phyloP scores from a whole-genome alignment of 35 echinoderm and acorn worm genomes.

The Holothuria glaberrima region DNA sequence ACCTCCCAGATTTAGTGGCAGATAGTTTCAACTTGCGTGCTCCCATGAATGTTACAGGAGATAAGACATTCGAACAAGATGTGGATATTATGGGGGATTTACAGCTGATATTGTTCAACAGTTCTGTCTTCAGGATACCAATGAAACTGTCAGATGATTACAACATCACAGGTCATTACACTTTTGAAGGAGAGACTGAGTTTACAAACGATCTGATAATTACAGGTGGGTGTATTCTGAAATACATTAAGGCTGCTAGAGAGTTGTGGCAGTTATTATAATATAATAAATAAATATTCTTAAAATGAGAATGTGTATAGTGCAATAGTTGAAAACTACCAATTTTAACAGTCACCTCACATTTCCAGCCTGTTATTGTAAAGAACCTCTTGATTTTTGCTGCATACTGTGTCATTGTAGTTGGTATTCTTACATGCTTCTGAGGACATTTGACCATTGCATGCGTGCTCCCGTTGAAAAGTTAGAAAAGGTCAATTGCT shows the following conservation, averaged over 20 bases:
- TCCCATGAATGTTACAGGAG: conserved; percentile 25
- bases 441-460: no score
- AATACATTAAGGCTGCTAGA: no score
- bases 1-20: neutral
- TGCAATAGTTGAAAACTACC: no score
- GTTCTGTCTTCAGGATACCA: neutral
- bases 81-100: neutral
- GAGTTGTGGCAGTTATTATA: neutral
- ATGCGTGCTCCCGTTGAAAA: no score
- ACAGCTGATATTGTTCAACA: neutral
- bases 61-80: conserved; percentile 19
- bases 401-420: no score
- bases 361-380: neutral
- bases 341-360: no score
- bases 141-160: conserved; percentile 30
- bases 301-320: no score
- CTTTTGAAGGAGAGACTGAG: conserved; percentile 34
- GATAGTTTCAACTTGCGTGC: conserved; percentile 23
- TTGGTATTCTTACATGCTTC: no score
- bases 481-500: no score
- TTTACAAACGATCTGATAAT: conserved; percentile 5
- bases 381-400: no score
- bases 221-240: conserved; percentile 3
- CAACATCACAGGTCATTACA: conserved; percentile 7
- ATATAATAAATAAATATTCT: no score